Conservation (phyloP, 1,140 invertebrate species). For the Temnothorax longispinosus region DNA sequence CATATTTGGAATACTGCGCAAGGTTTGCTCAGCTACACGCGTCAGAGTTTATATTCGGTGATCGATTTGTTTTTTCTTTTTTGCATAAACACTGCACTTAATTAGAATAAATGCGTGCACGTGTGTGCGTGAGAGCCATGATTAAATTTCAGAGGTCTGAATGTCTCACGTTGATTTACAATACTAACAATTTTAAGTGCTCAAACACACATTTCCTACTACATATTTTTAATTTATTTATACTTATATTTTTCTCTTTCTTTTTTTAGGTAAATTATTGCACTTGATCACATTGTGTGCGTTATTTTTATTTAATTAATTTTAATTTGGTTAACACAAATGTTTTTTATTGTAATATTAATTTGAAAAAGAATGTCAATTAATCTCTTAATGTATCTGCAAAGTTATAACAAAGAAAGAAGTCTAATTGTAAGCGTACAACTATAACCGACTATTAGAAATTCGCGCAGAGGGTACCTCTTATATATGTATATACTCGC, state of each 20-base stretch:
- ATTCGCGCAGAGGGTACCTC: not conserved
- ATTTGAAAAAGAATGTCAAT: not conserved
- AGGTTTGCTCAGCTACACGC: not conserved
- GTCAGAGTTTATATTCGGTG: not conserved
- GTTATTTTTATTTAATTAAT: conserved; percentile 12
- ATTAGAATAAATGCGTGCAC: not conserved
- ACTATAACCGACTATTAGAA: not conserved
- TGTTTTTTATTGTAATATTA: not conserved
- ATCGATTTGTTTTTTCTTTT: not conserved
- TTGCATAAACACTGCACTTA: not conserved
- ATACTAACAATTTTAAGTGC: not conserved
- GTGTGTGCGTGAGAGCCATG: not conserved
- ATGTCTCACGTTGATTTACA: too few relatives aligned
- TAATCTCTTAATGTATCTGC: not conserved
- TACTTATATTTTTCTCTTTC: not conserved
- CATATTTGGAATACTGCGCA: conserved; percentile 19
- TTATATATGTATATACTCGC: too few relatives aligned
- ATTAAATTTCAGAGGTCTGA: not conserved
- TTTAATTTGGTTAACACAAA: not conserved
- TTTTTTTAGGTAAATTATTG: not conserved
- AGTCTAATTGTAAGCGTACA: not conserved
- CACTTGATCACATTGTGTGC: not conserved
- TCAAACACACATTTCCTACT: not conserved
- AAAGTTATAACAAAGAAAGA: not conserved
- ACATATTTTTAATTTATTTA: not conserved